A percentile compares a stretch with the other conserved stretches of the same genome.
phyloP scores from a whole-genome alignment of 2,888 invertebrate genomes.

The Xanthia icteritia region DNA sequence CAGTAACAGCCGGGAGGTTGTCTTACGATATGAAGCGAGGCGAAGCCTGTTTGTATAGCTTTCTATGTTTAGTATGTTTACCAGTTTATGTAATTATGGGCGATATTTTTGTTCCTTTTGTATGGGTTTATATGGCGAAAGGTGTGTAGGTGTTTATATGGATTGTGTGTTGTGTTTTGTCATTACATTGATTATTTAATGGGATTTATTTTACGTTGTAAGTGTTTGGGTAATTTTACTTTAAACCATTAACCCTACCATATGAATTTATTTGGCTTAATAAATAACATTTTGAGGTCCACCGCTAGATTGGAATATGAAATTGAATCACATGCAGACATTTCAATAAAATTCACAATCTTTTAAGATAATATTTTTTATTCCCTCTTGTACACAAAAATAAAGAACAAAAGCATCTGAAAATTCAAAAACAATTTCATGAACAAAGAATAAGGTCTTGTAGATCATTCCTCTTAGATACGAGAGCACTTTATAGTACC shows the following conservation, averaged over 20 bases:
- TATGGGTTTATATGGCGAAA: neutral
- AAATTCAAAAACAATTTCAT: constrained; percentile 19
- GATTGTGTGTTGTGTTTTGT: neutral
- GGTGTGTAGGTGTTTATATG: neutral
- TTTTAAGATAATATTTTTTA: constrained; percentile 6
- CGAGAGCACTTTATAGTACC: constrained; percentile 46
- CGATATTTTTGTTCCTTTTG: constrained; percentile 8
- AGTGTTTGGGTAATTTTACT: neutral
- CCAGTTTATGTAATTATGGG: constrained; percentile 39
- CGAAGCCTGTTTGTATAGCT: constrained; percentile 46
- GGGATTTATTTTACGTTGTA: neutral
- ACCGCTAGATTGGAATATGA: neutral
- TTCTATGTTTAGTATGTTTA: constrained; percentile 35
- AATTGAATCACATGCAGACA: constrained; percentile 17
- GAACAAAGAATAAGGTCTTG: neutral
- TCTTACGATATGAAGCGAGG: constrained; percentile 55
- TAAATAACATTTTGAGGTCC: neutral
- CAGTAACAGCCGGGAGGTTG: constrained; percentile 64
- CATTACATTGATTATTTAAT: neutral
- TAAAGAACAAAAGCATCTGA: constrained; percentile 5
- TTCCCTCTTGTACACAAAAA: constrained; percentile 22
- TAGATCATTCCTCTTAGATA: constrained; percentile 30
- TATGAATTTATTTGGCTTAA: neutral
- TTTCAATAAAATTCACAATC: constrained; percentile 42
- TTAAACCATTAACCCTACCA: neutral